Base-by-base conservation (phyloP, 2,888 invertebrate genomes). In the Campopleginae sp. region DNA sequence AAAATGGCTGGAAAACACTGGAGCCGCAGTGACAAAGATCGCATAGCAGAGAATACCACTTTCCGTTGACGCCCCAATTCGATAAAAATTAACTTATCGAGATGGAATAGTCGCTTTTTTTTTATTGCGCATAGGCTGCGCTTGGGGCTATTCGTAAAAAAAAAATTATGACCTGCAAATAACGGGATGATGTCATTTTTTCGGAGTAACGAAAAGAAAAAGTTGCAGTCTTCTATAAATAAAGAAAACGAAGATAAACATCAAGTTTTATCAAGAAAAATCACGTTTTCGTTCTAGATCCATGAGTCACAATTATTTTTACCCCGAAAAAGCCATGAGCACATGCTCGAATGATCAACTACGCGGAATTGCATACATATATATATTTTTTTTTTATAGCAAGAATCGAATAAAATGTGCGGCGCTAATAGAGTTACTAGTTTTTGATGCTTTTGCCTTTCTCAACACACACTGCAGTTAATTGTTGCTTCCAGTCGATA, bases 271-370 rank as follows among this genome's bases (percentile, higher is more conserved):
- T 38, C 8, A 38, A 1, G 38, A 38, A 38, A 38, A 38, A 38
- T 38, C 38, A 38, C 38, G 38, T 38, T 38, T 38, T 38, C 38
- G 8, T 38, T 38, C 38, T 38, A 38, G 38, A 38, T 10, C 38
- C 10, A 10, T 38, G 38, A 38, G 38, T 38, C 38, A 38, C 38
- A 10, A 38, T 38, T 68, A 58, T 42, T 42, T 46, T 54, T 27
- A 72, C 80, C 80, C 44, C 71, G 82, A 80, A 66, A 81, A 78
- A 31, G 10, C 38, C 12, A 14, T 31, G 19, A 71, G 42, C 31
- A 51, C 71, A 80, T 82, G 66, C 51, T 14, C 23, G 68, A 72
- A 80, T 80, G 77, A 85, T 71, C 42, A 82, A 80, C 76, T 72
- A 66, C 71, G 38, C 7, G 48, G 76, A 75, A 82, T 82, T 80